Base-by-base conservation (phyloP, 2,888 invertebrate species). In the Lepetodrilus schrolli region DNA sequence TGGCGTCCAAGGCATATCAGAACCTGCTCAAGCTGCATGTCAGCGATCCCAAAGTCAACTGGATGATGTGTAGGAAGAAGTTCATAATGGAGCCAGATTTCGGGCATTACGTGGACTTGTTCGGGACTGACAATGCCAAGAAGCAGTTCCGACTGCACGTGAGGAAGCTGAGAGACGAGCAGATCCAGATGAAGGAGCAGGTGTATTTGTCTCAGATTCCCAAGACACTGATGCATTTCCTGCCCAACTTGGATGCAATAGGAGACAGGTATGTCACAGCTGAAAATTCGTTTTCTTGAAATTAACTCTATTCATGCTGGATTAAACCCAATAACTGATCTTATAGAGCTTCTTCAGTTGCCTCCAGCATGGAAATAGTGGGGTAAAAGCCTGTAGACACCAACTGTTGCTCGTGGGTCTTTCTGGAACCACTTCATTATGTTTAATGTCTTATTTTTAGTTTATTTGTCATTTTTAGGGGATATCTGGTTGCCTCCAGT, bases 1-100 rank as follows among this genome's bases (percentile, higher is more conserved):
- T 95, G 50, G 95, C 97, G 2, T 96, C 96, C 0, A 97, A 98
- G 89, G 96, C 96, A 0, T 96, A 96, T 86, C 95, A 95, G 75
- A 93, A 95, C 86, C 93, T 98, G 38, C 95, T 98, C 80, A 93
- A 95, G 80, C 93, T 94, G 86, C 96, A 96, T 88, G 93, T 93
- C 91, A 92, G 91, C 95, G 86, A 95, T 96, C 78, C 93, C 95
- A 83, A 97, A 96, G 96, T 95, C 13, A 73, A 75, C 17, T 90
- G 89, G 89, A 76, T 84, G 84, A 75, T 90, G 85, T 79, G 92
- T 94, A 94, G 94, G 80, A 96, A 96, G 90, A 95, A 95, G 91
- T 92, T 98, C 75, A 94, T 95, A 72, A 94, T 95, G 80, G 95
- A 96, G 86, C 95, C 95, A 69, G 97, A 98, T 88, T 97, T 96